Percentiles rank a stretch among this genome's conserved stretches.
Conservation (phyloP, 2,888 invertebrate genomes). For the Xanthia icteritia region DNA sequence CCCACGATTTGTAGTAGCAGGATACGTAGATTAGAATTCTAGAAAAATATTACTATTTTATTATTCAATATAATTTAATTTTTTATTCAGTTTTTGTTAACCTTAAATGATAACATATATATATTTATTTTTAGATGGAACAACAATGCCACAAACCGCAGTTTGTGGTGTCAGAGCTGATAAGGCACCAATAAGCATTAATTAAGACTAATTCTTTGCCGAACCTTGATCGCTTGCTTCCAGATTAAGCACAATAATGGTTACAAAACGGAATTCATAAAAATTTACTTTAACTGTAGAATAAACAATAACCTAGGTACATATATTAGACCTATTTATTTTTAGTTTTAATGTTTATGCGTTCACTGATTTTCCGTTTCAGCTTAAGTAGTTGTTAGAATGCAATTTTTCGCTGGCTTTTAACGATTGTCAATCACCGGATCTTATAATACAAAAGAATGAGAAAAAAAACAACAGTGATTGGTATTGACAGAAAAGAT, state of each 20-base stretch:
- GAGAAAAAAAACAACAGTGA: slow-evolving; percentile 4
- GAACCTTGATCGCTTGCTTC: slow-evolving; percentile 27
- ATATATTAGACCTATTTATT: not conserved
- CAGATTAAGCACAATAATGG: slow-evolving; percentile 14
- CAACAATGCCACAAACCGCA: slow-evolving; percentile 34
- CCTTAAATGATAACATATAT: too few relatives aligned
- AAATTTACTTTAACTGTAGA: not conserved
- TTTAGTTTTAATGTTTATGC: not conserved
- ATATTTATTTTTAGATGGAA: slow-evolving; percentile 36
- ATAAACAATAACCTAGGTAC: not conserved
- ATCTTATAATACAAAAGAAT: not conserved
- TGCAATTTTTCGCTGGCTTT: slow-evolving; percentile 12
- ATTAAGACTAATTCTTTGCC: slow-evolving; percentile 22
- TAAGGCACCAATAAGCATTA: slow-evolving; percentile 32
- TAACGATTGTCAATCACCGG: slow-evolving; percentile 12
- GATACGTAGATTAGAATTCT: slow-evolving; percentile 14
- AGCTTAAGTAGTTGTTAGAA: not conserved
- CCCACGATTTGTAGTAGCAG: slow-evolving; percentile 50
- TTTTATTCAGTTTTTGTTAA: not conserved
- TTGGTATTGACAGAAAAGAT: slow-evolving; percentile 33
- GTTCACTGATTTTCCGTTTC: not conserved
- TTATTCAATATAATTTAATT: slow-evolving; percentile 10
- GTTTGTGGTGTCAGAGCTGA: slow-evolving; percentile 43
- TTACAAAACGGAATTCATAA: slow-evolving; percentile 4
- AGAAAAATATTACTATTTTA: slow-evolving; percentile 8